Evolutionary conservation across 2,888 invertebrate genomes (phyloP).

Genomic region (Brenthis hecate): DNA sequence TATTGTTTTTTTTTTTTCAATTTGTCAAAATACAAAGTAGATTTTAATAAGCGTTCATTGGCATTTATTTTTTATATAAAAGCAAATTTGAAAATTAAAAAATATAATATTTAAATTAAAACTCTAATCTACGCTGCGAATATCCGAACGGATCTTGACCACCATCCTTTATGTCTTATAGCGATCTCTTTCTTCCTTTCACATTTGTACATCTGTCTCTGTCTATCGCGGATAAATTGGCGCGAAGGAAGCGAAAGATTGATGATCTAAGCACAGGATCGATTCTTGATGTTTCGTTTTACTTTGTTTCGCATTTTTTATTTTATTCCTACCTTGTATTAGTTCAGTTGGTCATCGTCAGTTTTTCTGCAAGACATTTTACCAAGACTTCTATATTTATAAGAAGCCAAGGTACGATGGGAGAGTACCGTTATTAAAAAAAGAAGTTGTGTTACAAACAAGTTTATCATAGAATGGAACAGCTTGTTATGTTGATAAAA

Average conservation of each 20-base stretch:
- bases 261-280: constrained; percentile 69
- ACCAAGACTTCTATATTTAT: constrained; percentile 5
- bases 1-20: too few relatives aligned
- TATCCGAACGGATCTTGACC: constrained; percentile 49
- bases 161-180: constrained; percentile 43
- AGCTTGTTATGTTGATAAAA: too few relatives aligned
- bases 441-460: not conserved
- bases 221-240: constrained; percentile 58
- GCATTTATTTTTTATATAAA: too few relatives aligned
- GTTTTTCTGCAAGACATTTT: constrained; percentile 24
- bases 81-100: not conserved
- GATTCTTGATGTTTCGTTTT: constrained; percentile 41
- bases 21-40: too few relatives aligned
- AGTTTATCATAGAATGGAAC: too few relatives aligned
- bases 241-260: constrained; percentile 72
- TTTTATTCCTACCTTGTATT: constrained; percentile 5
- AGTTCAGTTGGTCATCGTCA: constrained; percentile 33
- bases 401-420: not conserved
- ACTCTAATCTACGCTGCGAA: constrained; percentile 2
- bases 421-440: constrained; percentile 10
- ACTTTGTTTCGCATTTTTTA: constrained; percentile 30
- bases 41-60: too few relatives aligned
- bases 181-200: constrained; percentile 46
- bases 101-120: not conserved
- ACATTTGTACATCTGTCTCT: constrained; percentile 43